A percentile compares a stretch with the other conserved stretches of the same genome.
Evolutionary conservation across 1,140 invertebrate species (phyloP).

Genomic region (Steinernema feltiae): DNA sequence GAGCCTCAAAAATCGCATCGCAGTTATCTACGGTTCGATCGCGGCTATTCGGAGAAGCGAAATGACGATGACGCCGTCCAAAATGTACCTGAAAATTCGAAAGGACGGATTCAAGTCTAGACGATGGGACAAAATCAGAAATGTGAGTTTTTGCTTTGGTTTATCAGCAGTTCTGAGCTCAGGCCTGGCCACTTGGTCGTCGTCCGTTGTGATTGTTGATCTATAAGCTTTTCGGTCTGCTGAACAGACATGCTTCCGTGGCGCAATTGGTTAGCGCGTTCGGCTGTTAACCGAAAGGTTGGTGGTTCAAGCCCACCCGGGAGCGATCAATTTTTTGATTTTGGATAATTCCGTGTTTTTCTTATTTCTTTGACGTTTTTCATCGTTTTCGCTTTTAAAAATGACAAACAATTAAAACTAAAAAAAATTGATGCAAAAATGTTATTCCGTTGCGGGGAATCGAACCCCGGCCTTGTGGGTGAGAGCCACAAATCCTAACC

Average conservation of each 20-base stretch:
- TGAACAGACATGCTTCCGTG: background rate
- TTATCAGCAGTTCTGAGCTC: too few species aligned
- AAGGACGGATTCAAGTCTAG: background rate
- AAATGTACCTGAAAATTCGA: background rate
- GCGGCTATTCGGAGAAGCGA: background rate
- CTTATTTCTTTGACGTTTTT: background rate
- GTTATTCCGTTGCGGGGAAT: background rate
- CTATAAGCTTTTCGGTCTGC: background rate
- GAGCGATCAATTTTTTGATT: constrained; percentile 9
- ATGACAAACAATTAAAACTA: background rate
- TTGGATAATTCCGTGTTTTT: background rate
- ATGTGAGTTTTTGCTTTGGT: too few species aligned
- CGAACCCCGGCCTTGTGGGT: background rate
- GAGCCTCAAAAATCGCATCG: background rate
- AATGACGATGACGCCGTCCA: background rate
- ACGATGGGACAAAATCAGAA: background rate
- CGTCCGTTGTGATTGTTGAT: too few species aligned
- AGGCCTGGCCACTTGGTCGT: too few species aligned
- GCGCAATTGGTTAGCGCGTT: constrained; percentile 29
- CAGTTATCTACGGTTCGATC: too few species aligned
- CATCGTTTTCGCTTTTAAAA: background rate
- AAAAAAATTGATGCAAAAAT: background rate
- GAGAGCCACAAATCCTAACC: background rate
- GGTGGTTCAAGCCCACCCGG: constrained; percentile 36
- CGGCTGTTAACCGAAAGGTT: constrained; percentile 42